Base-by-base conservation (phyloP, 2,888 invertebrate species). In the Monochamus alternatus region DNA sequence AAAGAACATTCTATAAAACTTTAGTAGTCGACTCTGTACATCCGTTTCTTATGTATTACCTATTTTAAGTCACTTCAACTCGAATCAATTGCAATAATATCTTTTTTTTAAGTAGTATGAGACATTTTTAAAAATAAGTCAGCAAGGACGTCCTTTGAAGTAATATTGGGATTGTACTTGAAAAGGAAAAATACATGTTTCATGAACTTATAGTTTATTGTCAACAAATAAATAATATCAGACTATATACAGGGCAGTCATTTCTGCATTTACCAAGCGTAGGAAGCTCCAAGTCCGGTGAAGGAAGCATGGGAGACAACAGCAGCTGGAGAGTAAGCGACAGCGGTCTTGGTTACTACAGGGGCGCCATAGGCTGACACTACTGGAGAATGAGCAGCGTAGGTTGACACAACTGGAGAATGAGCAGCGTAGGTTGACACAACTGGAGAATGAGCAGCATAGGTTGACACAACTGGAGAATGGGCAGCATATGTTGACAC, bases 241-340 rank as follows among this genome's bases (percentile, higher is more conserved):
- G 69, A 73, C 55, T 66, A 78, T 74, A 77, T 76, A 78, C 76
- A 74, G 70, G 66, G 14, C 51, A 74, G 76, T 62, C 65, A 55
- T 52, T n/a, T 55, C 31, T 32, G 12, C 38, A 1, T 75, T 92
- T 92, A 93, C 91, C 92, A 93, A 82, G 90, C 92, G 89, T 93
- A 94, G 81, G 91, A 91, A 80, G 92, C 91, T 81, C 92, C 92
- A 74, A 92, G 90, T 76, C 93, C 93, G 81, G 90, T 91, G 90
- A 93, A 94, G 82, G 91, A 89, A 78, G 92, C 91, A 87, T 93
- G 93, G 75, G 93, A 92, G 58, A 93, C 93, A 75, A 91, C 91
- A 80, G 92, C 91, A 52, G 92, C 92, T 62, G 93, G 92, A 44
- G 91, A 91, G 88, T 92, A 92, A 43, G 90, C 86, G 52, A 92